Conservation (phyloP, 1,140 invertebrate genomes). For the Lepidurus arcticus region DNA sequence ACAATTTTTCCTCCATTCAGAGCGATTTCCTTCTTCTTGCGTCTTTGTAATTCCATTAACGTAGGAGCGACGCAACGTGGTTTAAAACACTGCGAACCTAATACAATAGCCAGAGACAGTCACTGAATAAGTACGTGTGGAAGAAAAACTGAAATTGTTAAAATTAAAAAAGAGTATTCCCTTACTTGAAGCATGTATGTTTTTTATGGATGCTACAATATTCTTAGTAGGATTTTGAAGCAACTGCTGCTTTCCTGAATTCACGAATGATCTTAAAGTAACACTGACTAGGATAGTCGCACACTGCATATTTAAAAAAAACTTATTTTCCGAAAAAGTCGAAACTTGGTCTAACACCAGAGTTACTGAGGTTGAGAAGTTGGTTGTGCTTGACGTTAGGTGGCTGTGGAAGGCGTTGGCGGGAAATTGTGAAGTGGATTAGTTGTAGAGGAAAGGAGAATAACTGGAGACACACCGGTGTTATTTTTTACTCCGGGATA, state of each 20-base stretch:
- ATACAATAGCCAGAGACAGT: background rate
- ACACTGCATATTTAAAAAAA: background rate
- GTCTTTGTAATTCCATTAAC: constrained; percentile 45
- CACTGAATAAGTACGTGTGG: background rate
- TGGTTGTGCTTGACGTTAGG: too few species aligned
- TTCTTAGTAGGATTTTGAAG: background rate
- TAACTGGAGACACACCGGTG: too few species aligned
- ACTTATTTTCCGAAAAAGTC: background rate
- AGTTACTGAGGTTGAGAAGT: too few species aligned
- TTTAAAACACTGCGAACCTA: constrained; percentile 23
- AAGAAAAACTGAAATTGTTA: background rate
- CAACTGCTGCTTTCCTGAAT: background rate
- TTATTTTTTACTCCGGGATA: too few species aligned
- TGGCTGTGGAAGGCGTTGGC: too few species aligned
- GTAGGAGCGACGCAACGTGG: constrained; percentile 51
- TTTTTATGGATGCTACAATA: background rate
- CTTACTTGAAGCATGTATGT: background rate
- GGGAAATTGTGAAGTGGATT: too few species aligned
- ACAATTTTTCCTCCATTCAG: constrained; percentile 39
- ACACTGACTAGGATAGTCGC: background rate
- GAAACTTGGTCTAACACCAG: constrained; percentile 37
- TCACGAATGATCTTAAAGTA: background rate
- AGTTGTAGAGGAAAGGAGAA: too few species aligned
- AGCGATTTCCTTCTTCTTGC: constrained; percentile 44
- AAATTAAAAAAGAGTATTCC: background rate